Percentiles rank a stretch among this genome's conserved stretches.
Evolutionary conservation across 2,113 vertebrate species (phyloP).

Genomic region (Spea multiplicata): DNA sequence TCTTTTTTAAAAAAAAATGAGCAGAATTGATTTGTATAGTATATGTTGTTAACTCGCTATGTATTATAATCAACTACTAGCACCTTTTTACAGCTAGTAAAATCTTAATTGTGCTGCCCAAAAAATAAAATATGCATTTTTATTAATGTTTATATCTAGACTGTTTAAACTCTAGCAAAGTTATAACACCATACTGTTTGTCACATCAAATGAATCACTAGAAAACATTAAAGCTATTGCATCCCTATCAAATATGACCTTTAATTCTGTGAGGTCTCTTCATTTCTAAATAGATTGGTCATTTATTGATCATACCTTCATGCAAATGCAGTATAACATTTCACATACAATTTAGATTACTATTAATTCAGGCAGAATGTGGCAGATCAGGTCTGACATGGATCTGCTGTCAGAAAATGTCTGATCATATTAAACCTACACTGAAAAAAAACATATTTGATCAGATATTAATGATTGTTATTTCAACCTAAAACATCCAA

Average conservation of each 20-base stretch:
- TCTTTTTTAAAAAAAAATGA: too few relatives aligned
- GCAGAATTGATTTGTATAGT: too few relatives aligned
- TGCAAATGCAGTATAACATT: conserved; percentile 52
- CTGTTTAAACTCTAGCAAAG: not conserved
- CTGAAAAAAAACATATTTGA: conserved; percentile 1
- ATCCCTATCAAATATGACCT: conserved; percentile 58
- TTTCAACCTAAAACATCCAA: not conserved
- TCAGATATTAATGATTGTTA: not conserved
- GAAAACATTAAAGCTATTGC: conserved; percentile 49
- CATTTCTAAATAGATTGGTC: conserved; percentile 46
- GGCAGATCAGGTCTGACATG: conserved; percentile 48
- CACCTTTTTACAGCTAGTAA: too few relatives aligned
- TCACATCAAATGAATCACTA: conserved; percentile 47
- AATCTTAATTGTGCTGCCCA: too few relatives aligned
- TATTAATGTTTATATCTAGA: too few relatives aligned
- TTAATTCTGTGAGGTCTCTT: conserved; percentile 52
- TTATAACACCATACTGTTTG: conserved; percentile 51
- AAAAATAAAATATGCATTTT: too few relatives aligned
- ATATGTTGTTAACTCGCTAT: too few relatives aligned
- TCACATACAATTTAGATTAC: conserved; percentile 52
- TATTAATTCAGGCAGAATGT: conserved; percentile 52
- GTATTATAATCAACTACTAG: too few relatives aligned
- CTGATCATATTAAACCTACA: conserved; percentile 16
- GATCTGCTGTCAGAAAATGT: conserved; percentile 23
- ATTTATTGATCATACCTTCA: conserved; percentile 61